phyloP scores from a whole-genome alignment of 2,888 invertebrate genomes.

The Nudaria mundana region DNA sequence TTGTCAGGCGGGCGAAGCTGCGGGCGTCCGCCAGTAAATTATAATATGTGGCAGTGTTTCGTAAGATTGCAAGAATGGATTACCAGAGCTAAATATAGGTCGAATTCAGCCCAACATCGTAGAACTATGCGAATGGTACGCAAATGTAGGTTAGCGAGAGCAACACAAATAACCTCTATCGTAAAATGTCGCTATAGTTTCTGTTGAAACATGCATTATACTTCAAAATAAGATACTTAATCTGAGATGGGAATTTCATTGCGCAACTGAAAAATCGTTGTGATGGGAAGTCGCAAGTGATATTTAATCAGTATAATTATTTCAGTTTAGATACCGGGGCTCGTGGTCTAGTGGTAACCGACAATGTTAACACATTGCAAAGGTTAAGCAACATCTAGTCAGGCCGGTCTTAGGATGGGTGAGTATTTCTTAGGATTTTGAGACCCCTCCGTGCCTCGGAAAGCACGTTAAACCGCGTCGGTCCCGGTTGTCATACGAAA shows the following conservation, averaged over 20 bases:
- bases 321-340: too few relatives aligned
- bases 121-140: slow-evolving; percentile 64
- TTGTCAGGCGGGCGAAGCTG: too few relatives aligned
- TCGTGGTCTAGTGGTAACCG: too few relatives aligned
- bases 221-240: slow-evolving; percentile 21
- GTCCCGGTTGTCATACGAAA: too few relatives aligned
- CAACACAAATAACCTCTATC: slow-evolving; percentile 57
- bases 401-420: too few relatives aligned
- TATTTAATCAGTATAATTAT: too few relatives aligned
- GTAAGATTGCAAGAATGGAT: slow-evolving; percentile 52
- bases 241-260: slow-evolving; percentile 19
- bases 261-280: slow-evolving; percentile 14
- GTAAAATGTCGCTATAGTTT: slow-evolving; percentile 54
- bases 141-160: slow-evolving; percentile 61
- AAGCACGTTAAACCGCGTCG: too few relatives aligned
- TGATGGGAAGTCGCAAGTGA: slow-evolving; percentile 9
- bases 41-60: slow-evolving; percentile 33
- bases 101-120: slow-evolving; percentile 48
- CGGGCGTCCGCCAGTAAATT: too few relatives aligned
- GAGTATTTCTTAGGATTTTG: too few relatives aligned
- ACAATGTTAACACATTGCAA: too few relatives aligned
- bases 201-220: slow-evolving; percentile 46
- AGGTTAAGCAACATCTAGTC: too few relatives aligned
- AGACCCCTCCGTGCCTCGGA: too few relatives aligned
- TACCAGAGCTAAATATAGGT: slow-evolving; percentile 66